A percentile compares a stretch with the other conserved stretches of the same genome.
Evolutionary conservation across 2,113 vertebrate genomes (phyloP).

Genomic region (Channa argus): DNA sequence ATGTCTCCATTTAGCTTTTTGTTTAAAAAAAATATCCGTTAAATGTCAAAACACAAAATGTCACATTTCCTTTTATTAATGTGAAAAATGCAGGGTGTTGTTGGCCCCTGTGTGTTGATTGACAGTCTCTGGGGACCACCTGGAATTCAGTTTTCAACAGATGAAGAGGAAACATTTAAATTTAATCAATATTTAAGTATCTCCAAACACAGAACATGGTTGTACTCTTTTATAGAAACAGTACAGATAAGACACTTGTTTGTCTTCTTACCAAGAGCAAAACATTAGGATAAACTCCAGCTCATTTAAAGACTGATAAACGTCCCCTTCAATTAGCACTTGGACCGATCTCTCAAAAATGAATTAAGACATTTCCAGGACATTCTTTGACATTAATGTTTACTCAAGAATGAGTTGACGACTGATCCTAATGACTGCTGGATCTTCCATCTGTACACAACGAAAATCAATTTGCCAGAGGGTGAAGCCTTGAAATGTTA

Average conservation of each 20-base stretch:
- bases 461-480: background rate
- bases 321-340: too few species aligned
- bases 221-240: too few species aligned
- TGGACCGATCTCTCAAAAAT: background rate
- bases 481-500: background rate
- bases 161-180: background rate
- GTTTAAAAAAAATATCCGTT: background rate
- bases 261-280: too few species aligned
- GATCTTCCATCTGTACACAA: background rate
- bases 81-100: background rate
- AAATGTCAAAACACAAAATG: conserved; percentile 40
- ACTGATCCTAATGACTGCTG: background rate
- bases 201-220: background rate
- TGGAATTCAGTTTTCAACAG: background rate
- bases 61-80: conserved; percentile 5
- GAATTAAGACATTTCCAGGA: background rate
- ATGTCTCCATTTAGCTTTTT: background rate
- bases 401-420: background rate
- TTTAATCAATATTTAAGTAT: background rate
- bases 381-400: background rate
- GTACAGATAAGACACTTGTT: too few species aligned
- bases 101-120: background rate
- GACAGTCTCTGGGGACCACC: conserved; percentile 1
- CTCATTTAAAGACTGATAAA: background rate
- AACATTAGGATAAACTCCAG: too few species aligned